These are phyloP conservation scores for Chrysodeixis includens DNA, from an alignment of 2,888 invertebrate species.

Conservation along the genomic window DNA sequence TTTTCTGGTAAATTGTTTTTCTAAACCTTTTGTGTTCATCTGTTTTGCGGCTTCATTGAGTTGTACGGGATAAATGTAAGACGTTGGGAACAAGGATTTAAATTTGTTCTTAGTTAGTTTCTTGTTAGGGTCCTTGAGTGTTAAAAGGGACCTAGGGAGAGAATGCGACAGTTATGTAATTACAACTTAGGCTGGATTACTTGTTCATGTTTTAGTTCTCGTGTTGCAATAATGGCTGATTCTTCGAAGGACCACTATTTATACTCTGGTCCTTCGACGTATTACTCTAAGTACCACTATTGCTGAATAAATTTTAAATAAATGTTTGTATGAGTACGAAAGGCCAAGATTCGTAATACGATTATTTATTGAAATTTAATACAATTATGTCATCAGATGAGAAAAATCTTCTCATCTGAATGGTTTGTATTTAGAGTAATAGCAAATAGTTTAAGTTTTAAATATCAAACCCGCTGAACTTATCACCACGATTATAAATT, in stretches of 20 bases:
- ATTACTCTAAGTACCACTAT: background rate
- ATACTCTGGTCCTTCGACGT: background rate
- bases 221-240: background rate
- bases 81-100: conserved; percentile 17
- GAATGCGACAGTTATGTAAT: conserved; percentile 6
- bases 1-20: background rate
- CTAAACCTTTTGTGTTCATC: conserved; percentile 1
- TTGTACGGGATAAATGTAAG: conserved; percentile 17
- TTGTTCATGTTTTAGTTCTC: conserved; percentile 2
- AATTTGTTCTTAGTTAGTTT: conserved; percentile 12
- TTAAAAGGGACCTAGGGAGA: conserved; percentile 1
- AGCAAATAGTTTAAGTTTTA: too few species aligned
- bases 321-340: too few species aligned
- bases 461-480: too few species aligned
- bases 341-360: too few species aligned
- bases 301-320: background rate
- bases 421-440: too few species aligned
- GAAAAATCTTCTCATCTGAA: too few species aligned
- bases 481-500: too few species aligned
- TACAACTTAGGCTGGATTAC: background rate
- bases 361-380: too few species aligned
- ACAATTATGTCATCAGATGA: too few species aligned
- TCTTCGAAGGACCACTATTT: background rate
- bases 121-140: conserved; percentile 12
- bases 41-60: background rate